A percentile compares a stretch with the other conserved stretches of the same genome.
phyloP scores from a whole-genome alignment of 2,797 vertebrate genomes.

The Hoplostethus mediterraneus region DNA sequence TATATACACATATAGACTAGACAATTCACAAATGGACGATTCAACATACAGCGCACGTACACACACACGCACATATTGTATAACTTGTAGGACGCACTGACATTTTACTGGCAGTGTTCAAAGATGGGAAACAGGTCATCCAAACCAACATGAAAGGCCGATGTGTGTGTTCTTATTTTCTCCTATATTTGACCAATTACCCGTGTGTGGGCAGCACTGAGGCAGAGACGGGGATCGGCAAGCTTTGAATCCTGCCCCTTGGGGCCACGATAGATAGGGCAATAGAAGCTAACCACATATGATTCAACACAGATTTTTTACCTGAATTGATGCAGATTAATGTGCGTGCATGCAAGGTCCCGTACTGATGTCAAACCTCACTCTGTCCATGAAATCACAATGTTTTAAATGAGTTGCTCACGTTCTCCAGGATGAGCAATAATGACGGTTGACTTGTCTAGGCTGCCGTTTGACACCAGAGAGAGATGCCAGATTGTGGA shows the following conservation, averaged over 20 bases:
- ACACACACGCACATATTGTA: conserved; percentile 22
- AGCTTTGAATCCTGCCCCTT: conserved; percentile 39
- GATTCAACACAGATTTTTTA: conserved; percentile 22
- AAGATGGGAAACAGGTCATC: conserved; percentile 55
- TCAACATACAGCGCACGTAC: conserved; percentile 18
- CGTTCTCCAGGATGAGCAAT: conserved; percentile 13
- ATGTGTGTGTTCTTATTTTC: conserved; percentile 20
- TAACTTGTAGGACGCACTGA: conserved; percentile 27
- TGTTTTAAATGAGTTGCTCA: not conserved
- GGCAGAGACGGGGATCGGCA: conserved; percentile 17
- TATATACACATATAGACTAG: no score
- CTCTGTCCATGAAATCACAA: not conserved
- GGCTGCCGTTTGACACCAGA: not conserved
- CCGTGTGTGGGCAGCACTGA: conserved; percentile 37
- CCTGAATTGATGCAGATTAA: not conserved
- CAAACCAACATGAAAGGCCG: conserved; percentile 39
- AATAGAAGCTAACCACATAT: conserved; percentile 9
- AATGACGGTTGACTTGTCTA: conserved; percentile 1
- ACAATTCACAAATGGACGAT: no score
- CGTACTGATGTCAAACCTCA: not conserved
- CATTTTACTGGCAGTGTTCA: conserved; percentile 34
- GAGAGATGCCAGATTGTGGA: conserved; percentile 13
- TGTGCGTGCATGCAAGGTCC: conserved; percentile 13
- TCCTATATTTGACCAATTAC: conserved; percentile 51
- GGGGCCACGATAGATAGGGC: conserved; percentile 19